Evolutionary conservation across 2,888 invertebrate genomes (phyloP).

Genomic region (Melipona beecheii): DNA sequence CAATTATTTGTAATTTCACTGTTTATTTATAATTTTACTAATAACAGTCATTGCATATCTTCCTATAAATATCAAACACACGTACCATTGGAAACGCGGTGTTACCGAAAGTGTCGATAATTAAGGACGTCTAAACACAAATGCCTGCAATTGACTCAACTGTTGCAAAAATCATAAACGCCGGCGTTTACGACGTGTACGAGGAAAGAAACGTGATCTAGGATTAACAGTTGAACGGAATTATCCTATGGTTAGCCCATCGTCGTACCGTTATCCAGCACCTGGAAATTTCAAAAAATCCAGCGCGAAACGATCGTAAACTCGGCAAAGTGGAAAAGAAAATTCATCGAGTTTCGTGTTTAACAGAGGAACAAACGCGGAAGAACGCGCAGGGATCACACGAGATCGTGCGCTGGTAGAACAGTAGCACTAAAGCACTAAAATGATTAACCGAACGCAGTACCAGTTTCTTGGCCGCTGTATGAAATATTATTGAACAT

Average conservation of each 20-base stretch:
- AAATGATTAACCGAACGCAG: conserved; percentile 33
- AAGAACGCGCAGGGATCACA: background rate
- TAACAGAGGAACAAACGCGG: background rate
- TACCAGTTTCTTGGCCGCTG: background rate
- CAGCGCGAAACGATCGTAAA: conserved; percentile 28
- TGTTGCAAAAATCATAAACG: background rate
- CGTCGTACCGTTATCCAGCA: conserved; percentile 20
- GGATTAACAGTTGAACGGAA: background rate
- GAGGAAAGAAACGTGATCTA: background rate
- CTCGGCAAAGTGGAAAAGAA: background rate
- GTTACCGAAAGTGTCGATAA: too few species aligned
- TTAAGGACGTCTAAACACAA: background rate
- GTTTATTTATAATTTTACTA: too few species aligned
- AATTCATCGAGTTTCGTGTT: background rate
- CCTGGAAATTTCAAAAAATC: background rate
- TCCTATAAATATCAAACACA: too few species aligned
- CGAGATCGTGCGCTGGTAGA: background rate
- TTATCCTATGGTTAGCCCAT: background rate
- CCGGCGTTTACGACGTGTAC: background rate
- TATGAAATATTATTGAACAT: conserved; percentile 15
- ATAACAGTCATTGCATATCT: too few species aligned
- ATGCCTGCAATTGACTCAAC: background rate
- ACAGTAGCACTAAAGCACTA: background rate
- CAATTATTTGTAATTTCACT: too few species aligned
- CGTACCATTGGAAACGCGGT: too few species aligned